Evolutionary conservation across 1,140 invertebrate species (phyloP), one percentile per base, ranked within the genome.

Genomic region (Atta cephalotes): DNA sequence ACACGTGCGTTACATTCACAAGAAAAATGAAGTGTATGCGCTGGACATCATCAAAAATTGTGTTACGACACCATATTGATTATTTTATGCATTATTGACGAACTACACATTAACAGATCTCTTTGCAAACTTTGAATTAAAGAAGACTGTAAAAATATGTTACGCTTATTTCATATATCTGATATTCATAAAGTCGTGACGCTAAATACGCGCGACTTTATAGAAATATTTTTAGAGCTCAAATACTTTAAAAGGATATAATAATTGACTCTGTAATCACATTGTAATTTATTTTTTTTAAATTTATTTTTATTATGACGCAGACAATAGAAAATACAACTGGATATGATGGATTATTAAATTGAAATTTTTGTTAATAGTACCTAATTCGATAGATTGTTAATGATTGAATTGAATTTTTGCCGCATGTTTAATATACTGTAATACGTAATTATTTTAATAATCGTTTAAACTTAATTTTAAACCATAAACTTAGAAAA

Each of bases 1-100:
- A 18, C 93, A 94, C 78, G 76, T 92, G 1, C 62, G 90, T n/a
- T 86, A 28, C 21, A 88, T 60, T 7, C 92, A 93, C 72, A 79
- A 89, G 49, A 78, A 60, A n/a, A 65, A 51, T 21, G 80, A 91
- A 25, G 86, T 78, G 7, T 56, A 35, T 16, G 21, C 81, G 16
- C 51, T 87, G 63, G 81, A 85, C 18, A 66, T 85, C 2, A 21
- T 87, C 56, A 71, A 21, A 25, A 56, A 62, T 28, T 78, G 71
- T 25, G 45, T 70, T 2, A 39, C 62, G 6, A 78, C 63, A 21
- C 81, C 71, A 5, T 39, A 39, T 39, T 39, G 35, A 39, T 39
- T 39, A 9, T 39, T 39, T 39, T 39, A 39, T 39, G 35, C 16
- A 49, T 21, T 28, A 7, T 28, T 63, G 18, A 63, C 16, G 9